Conservation (phyloP, 1,140 invertebrate species). For the Galleria mellonella region DNA sequence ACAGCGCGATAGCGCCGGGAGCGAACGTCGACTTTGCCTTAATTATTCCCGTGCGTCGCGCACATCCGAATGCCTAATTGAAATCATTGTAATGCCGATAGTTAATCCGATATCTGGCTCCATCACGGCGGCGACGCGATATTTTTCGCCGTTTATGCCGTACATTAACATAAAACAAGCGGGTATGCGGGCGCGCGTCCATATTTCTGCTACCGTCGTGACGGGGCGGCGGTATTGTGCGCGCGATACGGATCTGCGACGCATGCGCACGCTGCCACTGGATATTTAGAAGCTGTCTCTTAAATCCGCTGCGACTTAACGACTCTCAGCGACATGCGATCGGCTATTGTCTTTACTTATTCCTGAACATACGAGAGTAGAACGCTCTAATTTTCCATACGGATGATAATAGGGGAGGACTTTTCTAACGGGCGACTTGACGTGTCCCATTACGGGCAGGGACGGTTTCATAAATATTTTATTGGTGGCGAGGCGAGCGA, state of each 20-base stretch:
- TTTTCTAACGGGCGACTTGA: slow-evolving; percentile 33
- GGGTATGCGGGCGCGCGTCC: slow-evolving; percentile 48
- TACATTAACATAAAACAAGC: slow-evolving; percentile 72
- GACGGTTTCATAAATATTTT: slow-evolving; percentile 65
- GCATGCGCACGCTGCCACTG: slow-evolving; percentile 48
- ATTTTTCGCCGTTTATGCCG: slow-evolving; percentile 51
- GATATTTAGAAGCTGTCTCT: slow-evolving; percentile 71
- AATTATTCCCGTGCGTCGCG: slow-evolving; percentile 19
- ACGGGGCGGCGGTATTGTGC: slow-evolving; percentile 63
- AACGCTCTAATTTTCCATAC: slow-evolving; percentile 31
- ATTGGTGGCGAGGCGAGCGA: slow-evolving; percentile 44
- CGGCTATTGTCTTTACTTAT: slow-evolving; percentile 49
- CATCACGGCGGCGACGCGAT: slow-evolving; percentile 47
- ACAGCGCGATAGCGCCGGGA: slow-evolving; percentile 41
- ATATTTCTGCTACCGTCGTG: slow-evolving; percentile 68
- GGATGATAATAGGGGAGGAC: slow-evolving; percentile 27
- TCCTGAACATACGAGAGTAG: no score
- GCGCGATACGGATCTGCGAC: slow-evolving; percentile 66
- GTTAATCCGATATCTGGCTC: slow-evolving; percentile 34
- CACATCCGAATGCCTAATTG: slow-evolving; percentile 19
- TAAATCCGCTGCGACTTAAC: slow-evolving; percentile 68
- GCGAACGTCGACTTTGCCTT: slow-evolving; percentile 28
- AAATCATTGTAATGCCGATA: slow-evolving; percentile 12
- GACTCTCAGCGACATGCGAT: slow-evolving; percentile 63
- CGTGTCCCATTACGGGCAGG: slow-evolving; percentile 46